Evolutionary conservation across 1,140 invertebrate genomes (phyloP), one percentile per base, ranked within the genome.

Genomic region (Leptinotarsa lineolata): DNA sequence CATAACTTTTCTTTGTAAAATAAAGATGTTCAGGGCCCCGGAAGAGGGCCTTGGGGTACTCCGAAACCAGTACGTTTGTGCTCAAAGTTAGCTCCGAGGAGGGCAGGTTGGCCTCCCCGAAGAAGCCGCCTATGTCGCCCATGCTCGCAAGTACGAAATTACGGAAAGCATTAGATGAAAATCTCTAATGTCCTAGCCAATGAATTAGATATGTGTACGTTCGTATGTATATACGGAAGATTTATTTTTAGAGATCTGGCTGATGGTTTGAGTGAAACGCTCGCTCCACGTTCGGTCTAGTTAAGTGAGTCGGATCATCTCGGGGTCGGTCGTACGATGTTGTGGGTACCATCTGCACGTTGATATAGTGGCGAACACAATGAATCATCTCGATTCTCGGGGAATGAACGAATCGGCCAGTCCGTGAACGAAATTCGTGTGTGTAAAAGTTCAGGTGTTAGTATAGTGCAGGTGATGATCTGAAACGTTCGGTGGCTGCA

Each of bases 181-280:
- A 54, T 54, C 15, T 54, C 48, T 18, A 54, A 54, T 54, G 5
- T 54, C 3, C 16, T 8, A 54, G n/a, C 48, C 4, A 18, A 54
- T 54, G 48, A 54, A 54, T 54, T 54, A 54, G 48, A 54, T 54
- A 54, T 54, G 48, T 54, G 48, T 54, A 39, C 30, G 30, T 39
- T 39, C 30, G 30, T 39, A 54, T 54, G 48, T 54, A 54, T 54
- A 54, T 18, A 54, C 48, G 48, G 48, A 54, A 54, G 48, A 54
- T 54, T 54, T 54, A 54, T 54, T 54, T 54, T 54, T 54, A 54
- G 48, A 54, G 48, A 54, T 54, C 48, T 54, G 48, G 48, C 48
- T 54, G 48, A 54, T 39, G n/a, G 48, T 54, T 54, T 54, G 48
- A 54, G 48, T 16, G 48, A 54, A 54, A 54, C 48, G 48, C 48